These are phyloP conservation scores for Drosophila dunni DNA, from an alignment of 1,140 invertebrate species.

Conservation along the genomic window DNA sequence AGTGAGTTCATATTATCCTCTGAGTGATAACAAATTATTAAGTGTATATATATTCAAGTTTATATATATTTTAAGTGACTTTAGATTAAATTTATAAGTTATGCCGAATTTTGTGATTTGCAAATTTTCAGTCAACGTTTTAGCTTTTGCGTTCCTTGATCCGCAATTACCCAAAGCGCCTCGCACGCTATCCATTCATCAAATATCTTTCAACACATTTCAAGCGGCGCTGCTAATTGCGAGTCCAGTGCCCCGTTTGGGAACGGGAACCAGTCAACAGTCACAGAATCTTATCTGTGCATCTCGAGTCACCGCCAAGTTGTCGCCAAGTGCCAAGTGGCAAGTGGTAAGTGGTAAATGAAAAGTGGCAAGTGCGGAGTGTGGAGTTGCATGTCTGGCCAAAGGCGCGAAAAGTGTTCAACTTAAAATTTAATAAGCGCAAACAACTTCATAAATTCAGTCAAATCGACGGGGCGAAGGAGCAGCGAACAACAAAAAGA, in stretches of 20 bases:
- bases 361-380: constrained; percentile 27
- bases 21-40: too few species aligned
- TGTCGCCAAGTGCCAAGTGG: constrained; percentile 66
- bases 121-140: too few species aligned
- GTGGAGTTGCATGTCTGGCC: constrained; percentile 54
- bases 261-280: constrained; percentile 74
- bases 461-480: constrained; percentile 1
- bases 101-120: neutral
- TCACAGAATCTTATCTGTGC: constrained; percentile 81
- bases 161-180: constrained; percentile 5
- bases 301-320: constrained; percentile 73
- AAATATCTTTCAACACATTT: constrained; percentile 81
- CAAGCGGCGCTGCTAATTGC: constrained; percentile 73
- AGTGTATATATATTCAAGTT: too few species aligned
- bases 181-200: constrained; percentile 72
- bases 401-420: constrained; percentile 64
- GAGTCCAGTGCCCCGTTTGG: constrained; percentile 59
- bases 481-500: constrained; percentile 22
- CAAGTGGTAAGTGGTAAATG: constrained; percentile 40
- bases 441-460: constrained; percentile 80
- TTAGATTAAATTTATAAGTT: neutral
- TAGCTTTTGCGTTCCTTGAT: neutral
- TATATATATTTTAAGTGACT: neutral
- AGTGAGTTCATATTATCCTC: too few species aligned
- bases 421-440: constrained; percentile 82